Percentiles rank a stretch among this genome's conserved stretches.
Conservation (phyloP, 2,113 vertebrate genomes). For the Ictalurus furcatus region DNA sequence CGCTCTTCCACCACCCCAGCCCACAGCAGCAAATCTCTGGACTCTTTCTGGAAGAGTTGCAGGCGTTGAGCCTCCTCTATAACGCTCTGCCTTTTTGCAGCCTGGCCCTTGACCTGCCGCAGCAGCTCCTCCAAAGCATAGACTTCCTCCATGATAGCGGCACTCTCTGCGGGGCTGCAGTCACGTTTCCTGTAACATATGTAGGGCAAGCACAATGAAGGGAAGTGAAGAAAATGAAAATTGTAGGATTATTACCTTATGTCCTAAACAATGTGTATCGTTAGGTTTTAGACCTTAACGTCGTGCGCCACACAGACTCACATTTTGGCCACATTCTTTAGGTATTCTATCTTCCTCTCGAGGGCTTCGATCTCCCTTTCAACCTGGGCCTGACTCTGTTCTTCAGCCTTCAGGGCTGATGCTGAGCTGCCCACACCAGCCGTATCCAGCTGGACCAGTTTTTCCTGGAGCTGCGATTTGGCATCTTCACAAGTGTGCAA, state of each 20-base stretch:
- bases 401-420: constrained; percentile 65
- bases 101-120: constrained; percentile 65
- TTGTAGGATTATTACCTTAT: not conserved
- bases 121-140: constrained; percentile 76
- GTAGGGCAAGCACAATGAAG: not conserved
- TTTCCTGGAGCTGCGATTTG: constrained; percentile 70
- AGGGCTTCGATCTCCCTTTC: constrained; percentile 76
- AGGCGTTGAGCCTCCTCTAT: constrained; percentile 64
- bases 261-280: not conserved
- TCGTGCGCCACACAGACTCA: constrained; percentile 57
- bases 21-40: constrained; percentile 74
- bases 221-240: not conserved
- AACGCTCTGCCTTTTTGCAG: constrained; percentile 52
- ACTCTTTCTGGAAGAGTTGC: constrained; percentile 76
- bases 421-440: constrained; percentile 64
- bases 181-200: constrained; percentile 74
- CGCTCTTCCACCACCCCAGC: constrained; percentile 65
- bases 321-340: constrained; percentile 78
- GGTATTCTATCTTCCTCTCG: constrained; percentile 78
- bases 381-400: constrained; percentile 61
- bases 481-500: constrained; percentile 79
- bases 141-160: constrained; percentile 76
- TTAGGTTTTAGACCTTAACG: not conserved
- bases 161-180: constrained; percentile 77
- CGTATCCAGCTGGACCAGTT: constrained; percentile 63